phyloP scores from a whole-genome alignment of 2,797 vertebrate species.

The Pseudochromis fuscus region DNA sequence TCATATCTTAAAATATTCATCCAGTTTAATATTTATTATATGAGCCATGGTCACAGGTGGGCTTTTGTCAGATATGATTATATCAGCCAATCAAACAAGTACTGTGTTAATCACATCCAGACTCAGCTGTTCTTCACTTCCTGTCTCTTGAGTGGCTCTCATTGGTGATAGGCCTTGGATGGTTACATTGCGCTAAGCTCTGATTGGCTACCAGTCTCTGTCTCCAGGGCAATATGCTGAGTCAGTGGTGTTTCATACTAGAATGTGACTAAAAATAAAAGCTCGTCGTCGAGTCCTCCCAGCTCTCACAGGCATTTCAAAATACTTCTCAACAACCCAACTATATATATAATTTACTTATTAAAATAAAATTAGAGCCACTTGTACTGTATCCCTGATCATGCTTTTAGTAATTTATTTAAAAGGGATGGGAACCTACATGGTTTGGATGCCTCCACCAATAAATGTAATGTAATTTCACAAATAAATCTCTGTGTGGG shows the following conservation, averaged over 20 bases:
- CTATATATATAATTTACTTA: too few relatives aligned
- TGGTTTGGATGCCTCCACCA: background rate
- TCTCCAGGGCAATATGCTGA: slow-evolving; percentile 16
- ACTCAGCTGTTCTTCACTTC: slow-evolving; percentile 5
- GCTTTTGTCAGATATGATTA: background rate
- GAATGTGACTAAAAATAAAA: slow-evolving; percentile 34
- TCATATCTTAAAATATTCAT: background rate
- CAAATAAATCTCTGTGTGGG: background rate
- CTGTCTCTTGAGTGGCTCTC: slow-evolving; percentile 11
- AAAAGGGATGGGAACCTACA: too few relatives aligned
- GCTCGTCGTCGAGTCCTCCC: too few relatives aligned
- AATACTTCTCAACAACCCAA: too few relatives aligned
- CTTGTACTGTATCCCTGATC: too few relatives aligned
- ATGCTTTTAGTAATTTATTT: too few relatives aligned
- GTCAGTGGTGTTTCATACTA: slow-evolving; percentile 8
- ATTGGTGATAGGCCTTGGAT: background rate
- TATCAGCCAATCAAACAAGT: background rate
- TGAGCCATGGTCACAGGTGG: slow-evolving; percentile 6
- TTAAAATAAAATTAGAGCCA: too few relatives aligned
- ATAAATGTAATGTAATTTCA: too few relatives aligned
- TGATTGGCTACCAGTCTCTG: slow-evolving; percentile 5
- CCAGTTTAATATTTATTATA: background rate
- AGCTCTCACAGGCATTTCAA: too few relatives aligned
- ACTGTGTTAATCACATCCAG: background rate
- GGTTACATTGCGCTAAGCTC: slow-evolving; percentile 11